Percentiles rank a stretch among this genome's conserved stretches.
Conservation (phyloP, 1,140 invertebrate genomes). For the Diuraphis noxia region DNA sequence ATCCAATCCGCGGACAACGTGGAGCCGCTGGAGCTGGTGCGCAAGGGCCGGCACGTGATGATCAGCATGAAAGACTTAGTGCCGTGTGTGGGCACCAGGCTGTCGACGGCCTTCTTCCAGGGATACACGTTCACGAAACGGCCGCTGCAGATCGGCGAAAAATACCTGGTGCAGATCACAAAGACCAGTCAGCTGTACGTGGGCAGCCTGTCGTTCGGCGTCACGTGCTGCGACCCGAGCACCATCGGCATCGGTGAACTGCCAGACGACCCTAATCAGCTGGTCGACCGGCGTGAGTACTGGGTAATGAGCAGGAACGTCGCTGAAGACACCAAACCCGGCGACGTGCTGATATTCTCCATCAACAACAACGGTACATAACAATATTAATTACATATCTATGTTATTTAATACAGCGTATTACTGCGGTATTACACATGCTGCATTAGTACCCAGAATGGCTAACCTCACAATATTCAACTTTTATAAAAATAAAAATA, state of each 20-base stretch:
- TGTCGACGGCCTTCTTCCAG: conserved; percentile 86
- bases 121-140: conserved; percentile 90
- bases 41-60: conserved; percentile 40
- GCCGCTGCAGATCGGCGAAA: conserved; percentile 82
- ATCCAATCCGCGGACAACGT: neutral
- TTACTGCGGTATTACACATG: neutral
- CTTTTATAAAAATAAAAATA: neutral
- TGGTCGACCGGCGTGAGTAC: conserved; percentile 91
- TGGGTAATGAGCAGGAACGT: conserved; percentile 96
- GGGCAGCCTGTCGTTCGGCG: conserved; percentile 85
- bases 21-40: neutral
- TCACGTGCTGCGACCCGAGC: conserved; percentile 90
- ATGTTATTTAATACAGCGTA: conserved; percentile 35
- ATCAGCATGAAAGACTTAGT: conserved; percentile 35
- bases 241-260: conserved; percentile 73
- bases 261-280: conserved; percentile 89
- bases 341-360: conserved; percentile 89
- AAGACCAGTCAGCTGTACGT: conserved; percentile 83
- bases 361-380: conserved; percentile 71
- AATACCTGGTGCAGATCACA: conserved; percentile 82
- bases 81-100: conserved; percentile 72
- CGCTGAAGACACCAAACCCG: conserved; percentile 76
- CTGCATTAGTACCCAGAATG: neutral
- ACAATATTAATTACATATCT: neutral
- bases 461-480: neutral